phyloP scores from a whole-genome alignment of 2,113 vertebrate genomes.

The Engraulis encrasicolus region DNA sequence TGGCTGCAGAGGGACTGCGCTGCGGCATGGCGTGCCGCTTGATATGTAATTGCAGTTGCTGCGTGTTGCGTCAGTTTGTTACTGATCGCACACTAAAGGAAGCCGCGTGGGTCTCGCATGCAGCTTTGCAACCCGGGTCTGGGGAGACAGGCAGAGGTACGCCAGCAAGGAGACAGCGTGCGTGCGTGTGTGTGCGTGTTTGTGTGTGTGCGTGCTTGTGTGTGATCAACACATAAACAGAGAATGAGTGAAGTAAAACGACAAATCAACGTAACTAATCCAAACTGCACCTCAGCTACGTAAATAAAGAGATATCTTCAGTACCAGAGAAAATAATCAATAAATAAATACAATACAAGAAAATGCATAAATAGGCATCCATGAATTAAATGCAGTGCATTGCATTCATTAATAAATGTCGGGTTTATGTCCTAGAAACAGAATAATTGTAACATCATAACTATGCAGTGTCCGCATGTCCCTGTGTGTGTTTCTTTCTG shows the following conservation, averaged over 20 bases:
- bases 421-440: no score
- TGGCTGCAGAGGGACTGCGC: background rate
- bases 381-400: background rate
- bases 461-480: no score
- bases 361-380: background rate
- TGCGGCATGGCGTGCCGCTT: background rate
- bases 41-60: background rate
- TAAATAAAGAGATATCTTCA: background rate
- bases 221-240: background rate
- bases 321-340: background rate
- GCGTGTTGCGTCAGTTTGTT: background rate
- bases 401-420: background rate
- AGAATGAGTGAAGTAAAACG: background rate
- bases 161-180: background rate
- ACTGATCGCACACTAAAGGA: slow-evolving; percentile 1
- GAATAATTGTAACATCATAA: no score
- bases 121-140: background rate
- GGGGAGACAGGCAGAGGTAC: slow-evolving; percentile 8
- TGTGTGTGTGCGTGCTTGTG: background rate
- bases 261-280: background rate
- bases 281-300: background rate
- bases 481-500: no score
- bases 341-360: background rate
- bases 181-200: background rate
- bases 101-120: background rate